phyloP scores from a whole-genome alignment of 1,140 invertebrate species.

The Atta cephalotes region DNA sequence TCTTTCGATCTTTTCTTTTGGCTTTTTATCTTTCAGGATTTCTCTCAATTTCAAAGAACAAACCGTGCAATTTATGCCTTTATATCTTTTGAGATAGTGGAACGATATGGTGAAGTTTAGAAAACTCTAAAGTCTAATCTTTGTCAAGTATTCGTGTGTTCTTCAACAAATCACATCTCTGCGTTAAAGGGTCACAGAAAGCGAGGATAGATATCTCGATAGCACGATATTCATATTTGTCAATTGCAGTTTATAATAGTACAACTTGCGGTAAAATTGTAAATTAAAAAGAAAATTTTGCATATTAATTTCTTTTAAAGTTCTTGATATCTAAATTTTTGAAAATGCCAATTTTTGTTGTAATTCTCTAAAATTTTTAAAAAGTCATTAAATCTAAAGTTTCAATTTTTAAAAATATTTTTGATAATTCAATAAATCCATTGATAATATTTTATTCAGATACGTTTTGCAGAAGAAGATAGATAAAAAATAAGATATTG shows the following conservation, averaged over 20 bases:
- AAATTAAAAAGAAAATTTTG: not conserved
- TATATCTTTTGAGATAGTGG: not conserved
- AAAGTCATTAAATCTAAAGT: not conserved
- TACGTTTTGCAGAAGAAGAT: not conserved
- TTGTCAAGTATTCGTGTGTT: constrained; percentile 24
- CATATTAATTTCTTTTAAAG: not conserved
- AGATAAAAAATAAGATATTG: constrained; percentile 1
- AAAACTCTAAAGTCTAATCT: constrained; percentile 35
- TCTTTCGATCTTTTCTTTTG: not conserved
- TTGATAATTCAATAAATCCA: constrained; percentile 33
- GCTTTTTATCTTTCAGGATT: not conserved
- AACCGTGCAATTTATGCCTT: not conserved
- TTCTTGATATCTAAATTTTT: not conserved
- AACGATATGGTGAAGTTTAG: not conserved
- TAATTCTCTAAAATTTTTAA: constrained; percentile 15
- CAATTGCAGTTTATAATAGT: not conserved
- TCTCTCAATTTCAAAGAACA: constrained; percentile 5
- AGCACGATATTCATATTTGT: not conserved
- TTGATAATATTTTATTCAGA: constrained; percentile 5
- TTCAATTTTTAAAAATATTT: not conserved
- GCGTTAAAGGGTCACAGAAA: constrained; percentile 10
- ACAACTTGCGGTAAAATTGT: not conserved
- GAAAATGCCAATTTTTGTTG: not conserved
- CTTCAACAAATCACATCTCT: constrained; percentile 1
- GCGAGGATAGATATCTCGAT: not conserved